Percentiles rank a stretch among this genome's conserved stretches.
phyloP scores from a whole-genome alignment of 2,113 vertebrate species.

The Megalops atlanticus region DNA sequence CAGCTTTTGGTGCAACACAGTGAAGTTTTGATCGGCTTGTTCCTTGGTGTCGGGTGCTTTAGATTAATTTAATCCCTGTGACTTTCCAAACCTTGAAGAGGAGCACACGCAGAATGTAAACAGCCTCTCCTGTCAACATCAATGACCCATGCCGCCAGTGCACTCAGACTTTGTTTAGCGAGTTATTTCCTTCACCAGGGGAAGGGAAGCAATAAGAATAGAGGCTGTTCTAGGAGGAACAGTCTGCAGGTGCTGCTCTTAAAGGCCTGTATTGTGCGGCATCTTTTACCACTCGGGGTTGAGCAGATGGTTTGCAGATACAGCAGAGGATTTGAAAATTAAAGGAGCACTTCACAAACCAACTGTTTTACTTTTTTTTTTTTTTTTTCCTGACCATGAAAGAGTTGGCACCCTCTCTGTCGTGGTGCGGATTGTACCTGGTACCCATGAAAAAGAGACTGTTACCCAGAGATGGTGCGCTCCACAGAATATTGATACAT shows the following conservation, averaged over 20 bases:
- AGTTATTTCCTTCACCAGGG: not conserved
- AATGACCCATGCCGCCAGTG: not conserved
- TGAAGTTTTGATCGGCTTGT: not conserved
- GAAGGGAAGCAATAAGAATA: not conserved
- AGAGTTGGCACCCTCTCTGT: not conserved
- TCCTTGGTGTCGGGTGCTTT: not conserved
- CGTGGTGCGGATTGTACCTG: not conserved
- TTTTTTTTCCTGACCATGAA: not conserved
- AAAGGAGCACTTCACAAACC: not conserved
- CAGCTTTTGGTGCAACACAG: not conserved
- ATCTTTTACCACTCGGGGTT: not conserved
- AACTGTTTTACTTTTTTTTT: not conserved
- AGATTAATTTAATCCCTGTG: not conserved
- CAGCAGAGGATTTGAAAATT: not conserved
- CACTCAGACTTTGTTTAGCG: not conserved
- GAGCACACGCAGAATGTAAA: not conserved
- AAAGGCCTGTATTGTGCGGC: not conserved
- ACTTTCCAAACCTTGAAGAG: constrained; percentile 6
- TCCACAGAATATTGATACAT: not conserved
- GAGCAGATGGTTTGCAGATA: not conserved
- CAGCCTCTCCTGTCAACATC: not conserved
- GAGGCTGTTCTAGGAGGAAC: not conserved
- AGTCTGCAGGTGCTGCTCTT: not conserved
- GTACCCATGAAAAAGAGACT: too few relatives aligned
- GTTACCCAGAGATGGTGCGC: not conserved